Evolutionary conservation across 2,888 invertebrate genomes (phyloP), one percentile per base, ranked within the genome.

Genomic region (Cerastis leucographa): DNA sequence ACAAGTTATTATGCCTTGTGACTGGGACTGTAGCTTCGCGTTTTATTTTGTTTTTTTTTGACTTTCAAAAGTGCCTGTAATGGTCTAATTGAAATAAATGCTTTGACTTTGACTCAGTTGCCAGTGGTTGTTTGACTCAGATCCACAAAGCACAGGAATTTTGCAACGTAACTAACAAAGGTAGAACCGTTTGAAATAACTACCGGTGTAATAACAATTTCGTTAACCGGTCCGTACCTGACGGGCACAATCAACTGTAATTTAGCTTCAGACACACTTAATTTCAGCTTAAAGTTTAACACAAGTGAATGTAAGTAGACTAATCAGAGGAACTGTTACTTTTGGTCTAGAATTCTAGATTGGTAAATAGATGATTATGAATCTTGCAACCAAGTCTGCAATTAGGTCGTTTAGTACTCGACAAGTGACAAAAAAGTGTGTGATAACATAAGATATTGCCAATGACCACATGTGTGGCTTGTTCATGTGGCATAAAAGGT

Each of bases 141-240:
- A n/a, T n/a, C n/a, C n/a, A n/a, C n/a, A n/a, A n/a, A n/a, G n/a
- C n/a, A n/a, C n/a, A n/a, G n/a, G n/a, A n/a, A n/a, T n/a, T n/a
- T n/a, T 29, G 71, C 68, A 76, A 85, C 64, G 22, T 54, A 66
- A 62, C 46, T 19, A 49, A 62, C 17, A 56, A 56, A 67, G 14
- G 14, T 14, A 25, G 7, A 76, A 67, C 79, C 14, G 5, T 66
- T 71, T 70, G n/a, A 42, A 80, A 69, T 54, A 61, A 82, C 61
- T 56, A n/a, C n/a, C 69, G 40, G 12, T 76, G 9, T 35, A 61
- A 71, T 70, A 46, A 64, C 29, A 42, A 64, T 64, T 42, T 46
- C 56, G 59, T 35, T 70, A 82, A 85, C 70, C 35, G 56, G n/a
- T 35, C 49, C 85, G 22, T 25, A 40, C 49, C 85, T n/a, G 61